Conservation (phyloP, 2,113 vertebrate species). For the Galemys pyrenaicus region DNA sequence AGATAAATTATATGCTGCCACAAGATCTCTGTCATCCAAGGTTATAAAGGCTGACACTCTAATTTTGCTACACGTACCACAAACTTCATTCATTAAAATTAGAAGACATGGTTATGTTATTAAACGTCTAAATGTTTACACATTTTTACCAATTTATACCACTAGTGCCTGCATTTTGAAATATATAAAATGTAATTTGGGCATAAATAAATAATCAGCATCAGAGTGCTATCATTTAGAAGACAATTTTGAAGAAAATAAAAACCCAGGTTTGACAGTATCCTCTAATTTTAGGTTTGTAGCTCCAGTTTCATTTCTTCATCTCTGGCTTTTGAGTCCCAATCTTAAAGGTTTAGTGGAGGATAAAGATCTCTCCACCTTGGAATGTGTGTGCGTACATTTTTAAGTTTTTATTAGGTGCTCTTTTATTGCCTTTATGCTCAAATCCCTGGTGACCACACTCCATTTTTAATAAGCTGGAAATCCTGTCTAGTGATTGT, state of each 20-base stretch:
- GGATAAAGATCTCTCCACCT: conserved; percentile 50
- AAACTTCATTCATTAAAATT: conserved; percentile 75
- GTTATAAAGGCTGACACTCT: conserved; percentile 66
- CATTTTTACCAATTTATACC: conserved; percentile 46
- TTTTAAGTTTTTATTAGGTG: conserved; percentile 64
- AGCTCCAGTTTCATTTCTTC: conserved; percentile 8
- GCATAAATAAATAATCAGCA: conserved; percentile 38
- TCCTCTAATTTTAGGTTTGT: neutral
- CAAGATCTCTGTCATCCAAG: conserved; percentile 71
- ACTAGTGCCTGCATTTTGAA: conserved; percentile 59
- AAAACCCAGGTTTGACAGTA: neutral
- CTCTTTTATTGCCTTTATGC: conserved; percentile 59
- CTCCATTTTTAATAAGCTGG: conserved; percentile 69
- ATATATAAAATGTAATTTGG: conserved; percentile 49
- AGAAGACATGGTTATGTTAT: conserved; percentile 43
- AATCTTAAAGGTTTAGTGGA: conserved; percentile 44
- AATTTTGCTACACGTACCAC: conserved; percentile 71
- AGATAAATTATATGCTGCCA: conserved; percentile 73
- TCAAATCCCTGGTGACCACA: conserved; percentile 44
- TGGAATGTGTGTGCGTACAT: neutral
- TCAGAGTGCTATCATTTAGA: conserved; percentile 57
- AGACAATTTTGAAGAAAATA: conserved; percentile 4
- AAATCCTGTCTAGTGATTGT: conserved; percentile 67
- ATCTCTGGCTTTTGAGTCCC: conserved; percentile 51
- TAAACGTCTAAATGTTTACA: conserved; percentile 62